Conservation (phyloP, 2,888 invertebrate genomes). For the Quadriops clusia region DNA sequence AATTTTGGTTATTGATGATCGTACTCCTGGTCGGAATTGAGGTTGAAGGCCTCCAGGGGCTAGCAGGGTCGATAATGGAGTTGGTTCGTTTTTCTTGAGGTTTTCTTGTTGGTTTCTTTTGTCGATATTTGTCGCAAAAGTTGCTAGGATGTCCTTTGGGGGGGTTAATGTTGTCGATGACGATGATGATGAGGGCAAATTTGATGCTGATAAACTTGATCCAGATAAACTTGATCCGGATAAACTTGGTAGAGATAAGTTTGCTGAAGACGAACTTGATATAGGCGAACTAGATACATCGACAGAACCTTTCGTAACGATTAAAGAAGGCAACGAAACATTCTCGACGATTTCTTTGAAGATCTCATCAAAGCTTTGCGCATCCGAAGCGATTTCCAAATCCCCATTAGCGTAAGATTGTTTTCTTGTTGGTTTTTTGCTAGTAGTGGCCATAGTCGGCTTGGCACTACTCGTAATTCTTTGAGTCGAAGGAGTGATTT, state of each 20-base stretch:
- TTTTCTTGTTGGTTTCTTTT: constrained; percentile 3
- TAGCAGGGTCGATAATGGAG: constrained; percentile 50
- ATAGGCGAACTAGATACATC: not conserved
- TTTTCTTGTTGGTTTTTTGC: constrained; percentile 8
- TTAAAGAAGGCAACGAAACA: constrained; percentile 14
- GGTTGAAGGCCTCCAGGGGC: constrained; percentile 47
- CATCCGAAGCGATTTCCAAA: constrained; percentile 11
- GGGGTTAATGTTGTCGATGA: constrained; percentile 5
- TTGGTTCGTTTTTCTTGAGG: constrained; percentile 22
- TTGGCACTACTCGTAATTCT: not conserved
- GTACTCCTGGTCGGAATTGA: constrained; percentile 35
- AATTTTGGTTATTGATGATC: constrained; percentile 51
- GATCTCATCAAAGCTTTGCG: constrained; percentile 19
- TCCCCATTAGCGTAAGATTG: constrained; percentile 8
- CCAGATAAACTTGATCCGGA: not conserved
- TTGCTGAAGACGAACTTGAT: not conserved
- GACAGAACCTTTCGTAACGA: constrained; percentile 1
- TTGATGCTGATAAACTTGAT: not conserved
- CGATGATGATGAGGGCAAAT: constrained; percentile 1
- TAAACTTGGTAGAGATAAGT: not conserved
- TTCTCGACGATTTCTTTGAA: constrained; percentile 22
- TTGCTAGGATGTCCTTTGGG: constrained; percentile 2
- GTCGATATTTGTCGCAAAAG: not conserved
- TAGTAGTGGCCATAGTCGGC: not conserved
- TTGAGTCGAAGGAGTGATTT: too few relatives aligned